Base-by-base conservation (phyloP, 2,113 vertebrate species). In the Brachirus orientalis region DNA sequence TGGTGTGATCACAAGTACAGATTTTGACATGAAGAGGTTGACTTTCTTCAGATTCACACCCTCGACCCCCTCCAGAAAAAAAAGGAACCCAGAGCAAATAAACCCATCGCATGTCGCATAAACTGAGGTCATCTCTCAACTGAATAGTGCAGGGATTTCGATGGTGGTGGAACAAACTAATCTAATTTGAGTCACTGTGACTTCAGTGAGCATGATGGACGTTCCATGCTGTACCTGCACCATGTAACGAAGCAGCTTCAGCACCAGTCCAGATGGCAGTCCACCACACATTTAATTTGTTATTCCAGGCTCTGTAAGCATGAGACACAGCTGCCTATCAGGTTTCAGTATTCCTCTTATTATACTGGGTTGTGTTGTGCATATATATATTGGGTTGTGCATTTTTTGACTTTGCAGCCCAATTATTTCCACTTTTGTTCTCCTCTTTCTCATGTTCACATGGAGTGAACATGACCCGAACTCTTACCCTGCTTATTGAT, bases 201-300 rank as follows among this genome's bases (percentile, higher is more conserved):
- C 72, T 79, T 79, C 6, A 75, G 86, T 85, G 50, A 12, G 57
- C 33, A 16, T 79, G 74, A 86, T 75, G 80, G 80, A 84, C 43
- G 58, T 38, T 28, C 6, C 67, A 62, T 53, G 48, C 63, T 59
- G 60, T 50, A 58, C n/a, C 44, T 53, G 11, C 18, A 48, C 10
- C 47, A 20, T 13, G 13, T 14, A 45, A 70, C 52, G 64, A 66
- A 63, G 11, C 43, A 33, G 59, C 60, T 38, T n/a, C 44, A 45
- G 37, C 20, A 16, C 0, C 22, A 40, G 45, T 51, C 56, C 57
- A 48, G 64, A 37, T 28, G n/a, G 36, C 8, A 28, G 40, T 17
- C 44, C 28, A 22, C 16, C 53, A 40, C 22, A n/a, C 48, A 51
- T 69, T 72, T 40, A 5, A 76, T 36, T 54, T 72, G 37, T 40